These are phyloP conservation scores for Myotis myotis DNA, from an alignment of 2,797 vertebrate genomes.

Conservation along the genomic window DNA sequence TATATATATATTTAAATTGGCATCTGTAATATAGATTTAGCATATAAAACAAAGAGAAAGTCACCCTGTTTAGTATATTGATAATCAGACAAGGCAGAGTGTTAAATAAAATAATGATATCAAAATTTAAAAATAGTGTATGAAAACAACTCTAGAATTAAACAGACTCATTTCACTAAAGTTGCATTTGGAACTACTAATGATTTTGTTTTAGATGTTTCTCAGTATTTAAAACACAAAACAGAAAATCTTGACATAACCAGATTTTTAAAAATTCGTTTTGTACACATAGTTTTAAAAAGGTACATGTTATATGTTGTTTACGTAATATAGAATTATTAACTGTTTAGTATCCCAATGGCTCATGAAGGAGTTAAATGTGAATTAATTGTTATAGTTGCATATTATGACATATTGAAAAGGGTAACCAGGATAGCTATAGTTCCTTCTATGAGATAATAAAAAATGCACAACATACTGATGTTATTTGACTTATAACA, in stretches of 20 bases:
- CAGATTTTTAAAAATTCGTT: background rate
- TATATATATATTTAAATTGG: background rate
- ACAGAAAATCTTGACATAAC: background rate
- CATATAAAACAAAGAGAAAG: background rate
- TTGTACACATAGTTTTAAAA: background rate
- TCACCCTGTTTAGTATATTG: background rate
- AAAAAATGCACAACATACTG: background rate
- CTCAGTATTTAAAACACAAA: background rate
- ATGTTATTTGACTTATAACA: background rate
- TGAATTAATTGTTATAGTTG: background rate
- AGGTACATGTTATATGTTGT: background rate
- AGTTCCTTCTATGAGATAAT: background rate
- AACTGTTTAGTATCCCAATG: background rate
- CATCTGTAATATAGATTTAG: background rate
- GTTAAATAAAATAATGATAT: conserved; percentile 11
- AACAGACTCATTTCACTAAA: background rate
- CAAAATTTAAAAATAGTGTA: background rate
- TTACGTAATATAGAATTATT: background rate
- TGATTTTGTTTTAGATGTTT: background rate
- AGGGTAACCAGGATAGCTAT: background rate
- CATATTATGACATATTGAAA: background rate
- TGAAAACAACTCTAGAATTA: background rate
- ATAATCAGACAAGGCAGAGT: background rate
- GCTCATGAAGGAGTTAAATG: background rate
- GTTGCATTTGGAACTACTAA: background rate